Percentiles rank a stretch among this genome's conserved stretches.
phyloP scores from a whole-genome alignment of 35 echinoderm and acorn worm species.

The Acanthaster planci region DNA sequence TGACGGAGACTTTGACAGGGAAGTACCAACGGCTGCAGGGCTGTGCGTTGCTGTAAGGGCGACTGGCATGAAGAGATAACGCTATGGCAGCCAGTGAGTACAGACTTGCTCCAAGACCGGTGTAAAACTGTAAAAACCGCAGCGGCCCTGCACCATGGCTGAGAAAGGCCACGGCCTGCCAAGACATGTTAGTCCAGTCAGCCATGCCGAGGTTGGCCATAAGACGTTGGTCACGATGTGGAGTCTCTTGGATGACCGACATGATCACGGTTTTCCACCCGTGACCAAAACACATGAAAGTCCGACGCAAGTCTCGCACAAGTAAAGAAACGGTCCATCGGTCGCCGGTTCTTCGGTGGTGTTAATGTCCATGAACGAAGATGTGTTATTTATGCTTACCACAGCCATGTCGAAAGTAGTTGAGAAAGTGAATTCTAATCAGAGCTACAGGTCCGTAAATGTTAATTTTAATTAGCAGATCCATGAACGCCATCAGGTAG shows the following conservation, averaged over 20 bases:
- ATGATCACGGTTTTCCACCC: slow-evolving; percentile 73
- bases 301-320: background rate
- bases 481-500: too few species aligned
- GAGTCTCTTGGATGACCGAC: slow-evolving; percentile 70
- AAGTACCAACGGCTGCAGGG: background rate
- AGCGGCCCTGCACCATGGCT: slow-evolving; percentile 43
- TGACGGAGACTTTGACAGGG: background rate
- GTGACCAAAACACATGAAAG: background rate
- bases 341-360: background rate
- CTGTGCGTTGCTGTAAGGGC: background rate
- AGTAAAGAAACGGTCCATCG: background rate
- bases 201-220: slow-evolving; percentile 67
- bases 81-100: slow-evolving; percentile 20
- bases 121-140: slow-evolving; percentile 22
- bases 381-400: too few species aligned
- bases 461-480: too few species aligned
- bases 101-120: slow-evolving; percentile 22
- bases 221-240: slow-evolving; percentile 77
- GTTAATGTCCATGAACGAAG: background rate
- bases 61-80: background rate
- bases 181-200: slow-evolving; percentile 43
- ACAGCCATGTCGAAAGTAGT: too few species aligned
- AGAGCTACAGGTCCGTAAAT: too few species aligned
- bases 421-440: too few species aligned
- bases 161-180: background rate